These are phyloP conservation scores for Camponotus fellah DNA, from an alignment of 2,888 invertebrate species.

Conservation along the genomic window DNA sequence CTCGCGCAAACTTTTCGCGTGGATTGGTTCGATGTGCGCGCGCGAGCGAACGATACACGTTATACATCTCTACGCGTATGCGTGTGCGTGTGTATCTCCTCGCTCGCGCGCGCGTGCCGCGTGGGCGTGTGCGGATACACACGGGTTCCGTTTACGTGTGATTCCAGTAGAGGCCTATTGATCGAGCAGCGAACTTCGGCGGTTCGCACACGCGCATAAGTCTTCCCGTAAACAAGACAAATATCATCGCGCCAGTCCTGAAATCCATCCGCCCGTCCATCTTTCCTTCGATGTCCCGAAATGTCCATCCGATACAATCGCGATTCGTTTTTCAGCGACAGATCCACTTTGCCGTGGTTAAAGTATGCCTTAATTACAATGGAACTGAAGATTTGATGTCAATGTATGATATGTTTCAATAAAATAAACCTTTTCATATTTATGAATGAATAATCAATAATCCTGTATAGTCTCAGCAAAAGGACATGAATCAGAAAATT, in stretches of 20 bases:
- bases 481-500: not conserved
- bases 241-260: conserved; percentile 84
- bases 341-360: conserved; percentile 8
- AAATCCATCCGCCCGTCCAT: conserved; percentile 78
- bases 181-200: conserved; percentile 80
- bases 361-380: conserved; percentile 31
- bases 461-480: not conserved
- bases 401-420: not conserved
- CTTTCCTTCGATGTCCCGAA: conserved; percentile 64
- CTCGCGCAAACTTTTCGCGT: conserved; percentile 71
- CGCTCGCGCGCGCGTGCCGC: conserved; percentile 61
- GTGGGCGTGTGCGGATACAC: conserved; percentile 66
- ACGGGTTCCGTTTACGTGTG: conserved; percentile 72
- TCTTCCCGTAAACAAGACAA: conserved; percentile 86
- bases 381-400: not conserved
- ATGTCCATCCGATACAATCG: conserved; percentile 48
- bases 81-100: conserved; percentile 43
- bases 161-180: conserved; percentile 85
- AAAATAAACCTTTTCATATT: not conserved
- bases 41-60: not conserved
- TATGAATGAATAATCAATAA: not conserved
- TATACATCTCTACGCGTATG: not conserved
- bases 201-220: conserved; percentile 85
- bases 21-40: conserved; percentile 37
- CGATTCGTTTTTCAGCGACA: conserved; percentile 48